Percentiles rank a stretch among this genome's conserved stretches.
These are phyloP conservation scores for Scaptomyza caliginosa DNA, from an alignment of 2,888 invertebrate species.

Conservation along the genomic window DNA sequence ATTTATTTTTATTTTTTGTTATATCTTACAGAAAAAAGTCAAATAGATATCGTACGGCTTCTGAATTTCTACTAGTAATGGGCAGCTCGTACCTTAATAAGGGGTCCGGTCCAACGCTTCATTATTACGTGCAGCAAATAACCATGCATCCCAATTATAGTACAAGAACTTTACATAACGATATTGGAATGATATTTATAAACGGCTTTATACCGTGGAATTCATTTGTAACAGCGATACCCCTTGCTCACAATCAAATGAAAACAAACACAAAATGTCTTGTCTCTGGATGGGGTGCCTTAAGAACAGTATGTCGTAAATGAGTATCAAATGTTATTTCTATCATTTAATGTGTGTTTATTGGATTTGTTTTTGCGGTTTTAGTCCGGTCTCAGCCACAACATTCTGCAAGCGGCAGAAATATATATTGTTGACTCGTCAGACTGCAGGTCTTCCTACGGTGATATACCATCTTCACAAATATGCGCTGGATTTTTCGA, in stretches of 20 bases:
- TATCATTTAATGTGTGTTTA: no score
- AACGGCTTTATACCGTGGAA: conserved; percentile 64
- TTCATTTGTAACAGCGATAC: conserved; percentile 47
- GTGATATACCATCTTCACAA: conserved; percentile 48
- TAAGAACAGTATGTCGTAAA: conserved; percentile 3
- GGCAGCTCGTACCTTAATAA: conserved; percentile 55
- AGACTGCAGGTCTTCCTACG: conserved; percentile 51
- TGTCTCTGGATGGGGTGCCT: conserved; percentile 77
- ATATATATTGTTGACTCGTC: conserved; percentile 58
- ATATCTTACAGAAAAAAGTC: conserved; percentile 22
- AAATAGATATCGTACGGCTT: conserved; percentile 32
- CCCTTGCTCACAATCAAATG: conserved; percentile 32
- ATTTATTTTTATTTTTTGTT: not conserved
- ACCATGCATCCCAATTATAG: conserved; percentile 56
- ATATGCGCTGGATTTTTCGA: conserved; percentile 68
- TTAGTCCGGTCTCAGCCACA: not conserved
- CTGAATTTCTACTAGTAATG: conserved; percentile 68
- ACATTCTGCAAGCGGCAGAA: conserved; percentile 37
- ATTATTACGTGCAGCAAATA: conserved; percentile 63
- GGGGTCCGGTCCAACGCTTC: conserved; percentile 30
- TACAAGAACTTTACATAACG: conserved; percentile 44
- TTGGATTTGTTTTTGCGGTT: not conserved
- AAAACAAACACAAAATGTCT: conserved; percentile 41
- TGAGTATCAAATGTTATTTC: not conserved
- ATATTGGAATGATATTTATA: conserved; percentile 76